These are phyloP conservation scores for Drosophila sturtevanti DNA, from an alignment of 1,140 invertebrate species.

Conservation along the genomic window DNA sequence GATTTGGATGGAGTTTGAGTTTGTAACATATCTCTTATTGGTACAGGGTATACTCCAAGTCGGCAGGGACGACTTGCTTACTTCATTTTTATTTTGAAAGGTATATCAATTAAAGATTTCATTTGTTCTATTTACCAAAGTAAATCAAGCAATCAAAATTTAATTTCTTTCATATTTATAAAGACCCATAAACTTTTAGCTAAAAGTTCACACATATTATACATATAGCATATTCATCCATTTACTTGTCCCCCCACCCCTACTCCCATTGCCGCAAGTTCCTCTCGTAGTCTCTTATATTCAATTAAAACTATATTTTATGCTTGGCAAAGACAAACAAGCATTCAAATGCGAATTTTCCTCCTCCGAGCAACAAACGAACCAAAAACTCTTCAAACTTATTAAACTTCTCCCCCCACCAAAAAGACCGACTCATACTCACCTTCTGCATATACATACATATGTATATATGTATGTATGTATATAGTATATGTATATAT, in stretches of 20 bases:
- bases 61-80: too few species aligned
- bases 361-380: slow-evolving; percentile 5
- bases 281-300: not conserved
- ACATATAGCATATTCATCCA: not conserved
- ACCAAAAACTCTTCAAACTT: slow-evolving; percentile 9
- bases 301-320: slow-evolving; percentile 10
- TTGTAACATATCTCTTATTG: too few species aligned
- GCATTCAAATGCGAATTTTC: slow-evolving; percentile 7
- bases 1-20: too few species aligned
- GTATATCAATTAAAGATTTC: too few species aligned
- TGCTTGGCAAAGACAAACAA: slow-evolving; percentile 9
- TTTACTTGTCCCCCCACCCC: not conserved
- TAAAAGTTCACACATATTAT: not conserved
- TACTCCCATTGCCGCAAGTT: not conserved
- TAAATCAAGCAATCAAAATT: slow-evolving; percentile 5
- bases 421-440: not conserved
- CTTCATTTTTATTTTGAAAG: too few species aligned
- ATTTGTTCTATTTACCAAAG: not conserved
- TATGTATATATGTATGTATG: too few species aligned
- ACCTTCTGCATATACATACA: not conserved
- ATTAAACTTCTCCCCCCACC: not conserved
- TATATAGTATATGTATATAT: too few species aligned
- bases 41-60: too few species aligned
- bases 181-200: not conserved
- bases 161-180: slow-evolving; percentile 4